Evolutionary conservation across 2,888 invertebrate species (phyloP), one percentile per base, ranked within the genome.

Genomic region (Ectropis crepuscularia): DNA sequence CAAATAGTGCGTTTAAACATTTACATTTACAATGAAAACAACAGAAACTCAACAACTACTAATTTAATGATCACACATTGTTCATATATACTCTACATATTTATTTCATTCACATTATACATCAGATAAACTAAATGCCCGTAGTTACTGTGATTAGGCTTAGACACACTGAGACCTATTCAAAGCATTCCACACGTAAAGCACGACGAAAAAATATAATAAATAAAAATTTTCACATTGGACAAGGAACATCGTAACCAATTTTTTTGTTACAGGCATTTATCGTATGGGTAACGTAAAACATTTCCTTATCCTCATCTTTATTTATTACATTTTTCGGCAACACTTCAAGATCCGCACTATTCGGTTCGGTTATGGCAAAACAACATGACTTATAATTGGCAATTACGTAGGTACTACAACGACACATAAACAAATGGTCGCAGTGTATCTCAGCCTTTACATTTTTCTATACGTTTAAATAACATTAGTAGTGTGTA

Each of bases 1-100:
- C 79, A 85, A 85, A 77, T 74, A 77, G 80, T 83, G 81, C 80
- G 48, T 74, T 59, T 77, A 77, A 69, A 78, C 16, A 73, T 63
- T 70, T 64, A 60, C 46, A 47, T 71, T 69, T 39, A 46, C 63
- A 72, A 74, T 67, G 60, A 64, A 65, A 69, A 67, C 64, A 77
- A 80, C 70, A 71, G 69, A 69, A 72, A 69, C 66, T 69, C 43
- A 72, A 73, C 73, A 73, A 73, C 57, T 65, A 64, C 53, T 43
- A 49, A 49, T 67, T 63, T 53, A 70, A 74, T 50, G 62, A 71
- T 66, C 61, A 72, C 61, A 67, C 61, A 70, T 41, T 65, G 54
- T 62, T 64, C 38, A 65, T 64, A 43, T 61, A n/a, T 55, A 50
- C 58, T 16, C 57, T 54, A 65, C 47, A 61, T 36, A 57, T 28